Base-by-base conservation (phyloP, 2,888 invertebrate genomes). In the Cerceris rybyensis region DNA sequence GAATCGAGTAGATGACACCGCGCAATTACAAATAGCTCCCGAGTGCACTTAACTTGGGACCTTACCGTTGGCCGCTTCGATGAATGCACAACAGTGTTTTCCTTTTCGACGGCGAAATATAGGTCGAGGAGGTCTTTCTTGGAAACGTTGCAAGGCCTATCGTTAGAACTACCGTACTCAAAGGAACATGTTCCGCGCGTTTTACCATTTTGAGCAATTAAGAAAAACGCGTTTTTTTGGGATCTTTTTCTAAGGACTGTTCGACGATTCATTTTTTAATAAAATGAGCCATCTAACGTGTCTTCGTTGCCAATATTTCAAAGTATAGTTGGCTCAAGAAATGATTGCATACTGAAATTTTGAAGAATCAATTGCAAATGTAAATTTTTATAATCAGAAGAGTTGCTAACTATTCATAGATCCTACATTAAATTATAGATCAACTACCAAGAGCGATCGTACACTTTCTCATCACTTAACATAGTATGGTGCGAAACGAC, bases 91-190 rank as follows among this genome's bases (percentile, higher is more conserved):
- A n/a, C 67, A 66, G 59, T 64, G 78, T 80, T 78, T 80, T 70
- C 68, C 72, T 66, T 68, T 54, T 78, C 50, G 46, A 73, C 58
- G 55, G 57, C 49, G 69, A 63, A 79, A 85, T 84, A 83, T 83
- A 73, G 83, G 80, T 81, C 83, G 83, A 80, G 74, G 43, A 67
- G 74, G 39, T 60, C 59, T 71, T 81, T 81, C 80, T 85, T 57
- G 63, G 73, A 77, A 81, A 58, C 65, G 70, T 65, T 69, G 70
- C 73, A 75, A 79, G 70, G 72, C 70, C 63, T 59, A 65, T 55
- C 65, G 73, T 63, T 67, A 46, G 16, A 54, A 57, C 43, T 39
- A 58, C 65, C 60, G 71, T 76, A 75, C 42, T 71, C 55, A 60
- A 72, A 65, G 28, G 69, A 75, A 70, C 72, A 28, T 58, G 68